Percentiles rank a stretch among this genome's conserved stretches.
These are phyloP conservation scores for Poecilia velifera DNA, from an alignment of 2,797 vertebrate genomes.

Conservation along the genomic window DNA sequence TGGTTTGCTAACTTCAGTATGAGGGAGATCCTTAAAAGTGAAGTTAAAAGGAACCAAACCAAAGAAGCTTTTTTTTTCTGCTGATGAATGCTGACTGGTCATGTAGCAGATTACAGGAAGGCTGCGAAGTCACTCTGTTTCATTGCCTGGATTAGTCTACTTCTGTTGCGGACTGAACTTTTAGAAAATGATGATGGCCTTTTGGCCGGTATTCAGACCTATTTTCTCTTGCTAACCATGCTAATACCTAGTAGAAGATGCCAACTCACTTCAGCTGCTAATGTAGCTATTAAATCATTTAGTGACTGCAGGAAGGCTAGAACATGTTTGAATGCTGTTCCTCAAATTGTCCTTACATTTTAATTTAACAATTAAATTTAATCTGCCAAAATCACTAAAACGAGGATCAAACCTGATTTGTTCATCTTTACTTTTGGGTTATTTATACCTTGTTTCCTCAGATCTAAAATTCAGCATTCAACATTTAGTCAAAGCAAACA, in stretches of 20 bases:
- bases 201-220: background rate
- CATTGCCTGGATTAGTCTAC: background rate
- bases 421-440: background rate
- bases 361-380: background rate
- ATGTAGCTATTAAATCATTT: conserved; percentile 3
- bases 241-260: background rate
- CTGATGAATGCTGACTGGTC: background rate
- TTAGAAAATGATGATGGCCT: background rate
- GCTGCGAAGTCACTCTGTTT: background rate
- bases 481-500: background rate
- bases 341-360: background rate
- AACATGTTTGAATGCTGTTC: background rate
- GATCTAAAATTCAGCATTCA: background rate
- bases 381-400: background rate
- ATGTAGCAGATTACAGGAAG: background rate
- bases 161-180: background rate
- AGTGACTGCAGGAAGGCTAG: background rate
- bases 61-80: background rate
- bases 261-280: background rate
- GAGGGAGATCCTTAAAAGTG: background rate
- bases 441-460: background rate
- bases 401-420: background rate
- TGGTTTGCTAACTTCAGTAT: background rate
- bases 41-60: background rate
- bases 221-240: background rate